Conservation (phyloP, 92 coral and sea anemone species). For the Montipora capitata region DNA sequence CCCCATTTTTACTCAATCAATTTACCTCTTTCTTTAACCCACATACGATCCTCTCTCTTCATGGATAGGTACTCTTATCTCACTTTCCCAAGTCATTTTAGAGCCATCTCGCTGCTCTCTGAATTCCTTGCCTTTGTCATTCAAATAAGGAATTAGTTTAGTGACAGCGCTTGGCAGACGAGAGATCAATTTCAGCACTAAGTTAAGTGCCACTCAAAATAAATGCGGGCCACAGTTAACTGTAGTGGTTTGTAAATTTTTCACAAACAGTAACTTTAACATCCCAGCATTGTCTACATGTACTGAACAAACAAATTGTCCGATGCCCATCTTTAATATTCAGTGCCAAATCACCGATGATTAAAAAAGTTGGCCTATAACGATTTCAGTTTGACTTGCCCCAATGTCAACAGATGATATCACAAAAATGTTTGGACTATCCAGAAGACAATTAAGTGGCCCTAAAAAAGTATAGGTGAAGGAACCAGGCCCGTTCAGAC, state of each 20-base stretch:
- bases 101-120: constrained; percentile 20
- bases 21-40: constrained; percentile 1
- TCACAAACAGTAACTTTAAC: background rate
- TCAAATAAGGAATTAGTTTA: constrained; percentile 26
- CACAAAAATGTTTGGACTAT: no score
- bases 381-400: no score
- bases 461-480: no score
- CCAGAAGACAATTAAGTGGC: no score
- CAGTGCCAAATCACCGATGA: background rate
- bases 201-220: background rate
- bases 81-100: constrained; percentile 25
- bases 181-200: background rate
- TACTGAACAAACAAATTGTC: background rate
- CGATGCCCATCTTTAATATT: background rate
- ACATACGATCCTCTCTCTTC: background rate
- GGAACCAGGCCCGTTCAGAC: no score
- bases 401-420: no score
- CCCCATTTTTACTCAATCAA: constrained; percentile 79
- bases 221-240: background rate
- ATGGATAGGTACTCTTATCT: constrained; percentile 31
- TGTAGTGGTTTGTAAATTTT: background rate
- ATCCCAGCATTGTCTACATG: no score
- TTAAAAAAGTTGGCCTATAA: no score
- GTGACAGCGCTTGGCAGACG: constrained; percentile 16
- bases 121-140: constrained; percentile 43